Base-by-base conservation (phyloP, 1,140 invertebrate species). In the Heliconius melpomene region DNA sequence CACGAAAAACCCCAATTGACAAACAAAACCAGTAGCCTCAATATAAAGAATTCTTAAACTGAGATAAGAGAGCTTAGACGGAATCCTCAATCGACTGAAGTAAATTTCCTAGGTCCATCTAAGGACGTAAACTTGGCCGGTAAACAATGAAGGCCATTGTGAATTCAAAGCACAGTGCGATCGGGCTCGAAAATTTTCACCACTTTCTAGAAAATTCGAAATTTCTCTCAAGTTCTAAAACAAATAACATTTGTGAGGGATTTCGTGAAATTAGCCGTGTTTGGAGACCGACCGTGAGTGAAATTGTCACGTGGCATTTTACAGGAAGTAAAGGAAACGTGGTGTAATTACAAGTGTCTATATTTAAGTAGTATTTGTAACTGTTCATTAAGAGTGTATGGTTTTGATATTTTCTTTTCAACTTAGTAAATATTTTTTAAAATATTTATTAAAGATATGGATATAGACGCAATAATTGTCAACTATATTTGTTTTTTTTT, bases 181-280 rank as follows among this genome's bases (percentile, higher is more conserved):
- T 81, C 75, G 84, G 84, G 74, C 83, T 88, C 79, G 89, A 89
- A 90, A 89, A 89, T 89, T 89, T 88, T 89, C 89, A 85, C 88
- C 83, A 83, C 82, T 85, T 86, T 85, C 79, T 83, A 79, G 85
- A 85, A 88, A 89, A 89, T 88, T 52, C 50, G 50, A 88, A 86
- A 84, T 85, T 88, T 85, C 80, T 80, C 16, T 46, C 77, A 60
- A 83, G 54, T 66, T 66, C 36, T 40, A 88, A 87, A 82, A 86
- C 84, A 87, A 87, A 89, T 84, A 87, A 82, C 76, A 78, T 84
- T 81, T 77, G 81, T 78, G 75, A 81, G 76, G 76, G 79, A 81
- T 84, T 83, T 80, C 72, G 82, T 73, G 73, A 74, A 74, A 82
- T 83, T 81, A 82, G 75, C 60, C 66, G 60, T 66, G 78, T 73